A percentile compares a stretch with the other conserved stretches of the same genome.
These are phyloP conservation scores for Avahi laniger DNA, from an alignment of 2,797 vertebrate species.

Conservation along the genomic window DNA sequence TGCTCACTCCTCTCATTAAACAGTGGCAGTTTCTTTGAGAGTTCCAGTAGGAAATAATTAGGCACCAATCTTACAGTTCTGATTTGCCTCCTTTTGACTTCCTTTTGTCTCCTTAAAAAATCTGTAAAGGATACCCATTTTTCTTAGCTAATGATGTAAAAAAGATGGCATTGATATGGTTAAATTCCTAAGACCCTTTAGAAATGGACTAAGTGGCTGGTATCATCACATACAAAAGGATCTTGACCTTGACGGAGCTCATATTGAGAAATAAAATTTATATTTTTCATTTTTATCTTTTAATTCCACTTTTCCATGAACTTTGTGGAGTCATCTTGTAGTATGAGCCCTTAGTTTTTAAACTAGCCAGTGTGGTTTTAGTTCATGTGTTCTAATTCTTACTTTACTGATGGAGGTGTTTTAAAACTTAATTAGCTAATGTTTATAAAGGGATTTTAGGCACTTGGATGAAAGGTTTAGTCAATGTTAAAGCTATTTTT, in stretches of 20 bases:
- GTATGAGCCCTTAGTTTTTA: neutral
- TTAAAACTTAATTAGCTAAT: slow-evolving; percentile 46
- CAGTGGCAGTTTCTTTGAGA: neutral
- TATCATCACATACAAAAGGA: neutral
- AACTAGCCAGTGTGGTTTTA: neutral
- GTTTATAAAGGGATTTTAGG: slow-evolving; percentile 28
- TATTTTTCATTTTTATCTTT: neutral
- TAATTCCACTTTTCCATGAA: neutral
- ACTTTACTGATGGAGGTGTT: neutral
- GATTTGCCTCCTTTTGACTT: neutral
- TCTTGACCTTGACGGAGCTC: neutral
- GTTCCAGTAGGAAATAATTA: neutral
- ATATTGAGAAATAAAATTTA: neutral
- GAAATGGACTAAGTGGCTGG: neutral
- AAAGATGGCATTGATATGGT: neutral
- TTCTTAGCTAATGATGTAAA: neutral
- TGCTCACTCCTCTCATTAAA: neutral
- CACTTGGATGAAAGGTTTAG: slow-evolving; percentile 8
- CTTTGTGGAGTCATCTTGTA: neutral
- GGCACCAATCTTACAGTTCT: neutral
- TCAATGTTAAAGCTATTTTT: slow-evolving; percentile 31
- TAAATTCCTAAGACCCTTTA: neutral
- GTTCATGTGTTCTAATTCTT: slow-evolving; percentile 3
- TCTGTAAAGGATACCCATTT: neutral
- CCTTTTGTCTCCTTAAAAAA: neutral